Evolutionary conservation across 92 coral and sea anemone species (phyloP), one percentile per base, ranked within the genome.

Genomic region (Zoanthus solanderi): DNA sequence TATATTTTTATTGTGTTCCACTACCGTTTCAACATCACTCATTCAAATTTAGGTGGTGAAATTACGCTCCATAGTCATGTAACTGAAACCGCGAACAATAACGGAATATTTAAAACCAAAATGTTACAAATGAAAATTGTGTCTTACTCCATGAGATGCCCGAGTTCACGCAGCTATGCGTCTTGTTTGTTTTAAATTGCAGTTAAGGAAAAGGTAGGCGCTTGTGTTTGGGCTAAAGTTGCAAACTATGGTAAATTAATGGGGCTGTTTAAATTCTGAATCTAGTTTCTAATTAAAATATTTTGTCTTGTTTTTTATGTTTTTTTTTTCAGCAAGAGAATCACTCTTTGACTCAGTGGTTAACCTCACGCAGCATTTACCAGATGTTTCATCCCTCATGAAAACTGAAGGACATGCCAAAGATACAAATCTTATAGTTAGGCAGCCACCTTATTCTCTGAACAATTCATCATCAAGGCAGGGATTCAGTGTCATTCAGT

Each of bases 261-360:
- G n/a, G n/a, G 65, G n/a, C n/a, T 58, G 65, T 58, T 58, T 54
- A 7, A 10, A 10, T 54, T 54, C 16, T 6, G 42, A 37, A 58
- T 58, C 6, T 56, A 56, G 61, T 11, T 56, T 56, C 0, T 56
- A 56, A 56, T 52, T 7, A 37, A 37, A 37, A 37, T 60, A 60
- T 16, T 61, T 63, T 3, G 12, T 50, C 56, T 23, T 63, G 6
- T 17, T 63, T 28, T 69, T 69, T 9, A 11, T 29, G 7, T 10
- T 30, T 0, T 10, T 6, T 12, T 29, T 81, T 81, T 48, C 85
- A 81, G 85, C 60, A 28, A 65, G 37, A 28, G 60, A 81, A 46
- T 47, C 85, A 28, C 73, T 81, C 5, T 81, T 81, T 66, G 85
- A 81, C 71, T 81, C 85, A 12, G 48, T 81, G 71, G 84, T 60